Evolutionary conservation across 1,140 invertebrate genomes (phyloP).

Genomic region (Trichonephila inaurata): DNA sequence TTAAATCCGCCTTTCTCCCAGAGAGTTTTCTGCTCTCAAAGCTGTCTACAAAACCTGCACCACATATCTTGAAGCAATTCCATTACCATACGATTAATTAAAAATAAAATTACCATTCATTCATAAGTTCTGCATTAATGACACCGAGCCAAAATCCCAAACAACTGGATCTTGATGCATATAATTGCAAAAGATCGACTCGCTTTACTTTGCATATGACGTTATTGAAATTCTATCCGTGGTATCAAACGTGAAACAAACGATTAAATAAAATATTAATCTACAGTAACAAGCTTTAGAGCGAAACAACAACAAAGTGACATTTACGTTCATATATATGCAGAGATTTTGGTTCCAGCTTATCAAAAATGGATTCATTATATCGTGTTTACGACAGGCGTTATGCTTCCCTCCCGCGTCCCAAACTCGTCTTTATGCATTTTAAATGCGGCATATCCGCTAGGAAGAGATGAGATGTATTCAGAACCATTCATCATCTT

Average conservation of each 20-base stretch:
- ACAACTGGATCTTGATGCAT: background rate
- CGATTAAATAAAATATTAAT: conserved; percentile 36
- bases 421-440: conserved; percentile 16
- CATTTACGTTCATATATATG: conserved; percentile 31
- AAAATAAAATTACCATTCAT: background rate
- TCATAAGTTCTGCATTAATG: background rate
- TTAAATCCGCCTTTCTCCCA: background rate
- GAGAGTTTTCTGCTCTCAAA: background rate
- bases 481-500: conserved; percentile 14
- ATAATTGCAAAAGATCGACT: background rate
- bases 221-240: conserved; percentile 1
- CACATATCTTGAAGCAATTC: background rate
- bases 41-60: background rate
- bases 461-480: background rate
- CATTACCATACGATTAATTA: background rate
- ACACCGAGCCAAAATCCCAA: background rate
- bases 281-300: background rate
- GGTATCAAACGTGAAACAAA: conserved; percentile 9
- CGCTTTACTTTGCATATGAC: background rate
- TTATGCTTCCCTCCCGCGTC: background rate
- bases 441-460: conserved; percentile 1
- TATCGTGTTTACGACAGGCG: conserved; percentile 15
- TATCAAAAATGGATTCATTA: conserved; percentile 39
- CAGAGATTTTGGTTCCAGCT: conserved; percentile 14
- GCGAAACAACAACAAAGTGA: background rate